These are phyloP conservation scores for Agonopterix subpropinquella DNA, from an alignment of 2,888 invertebrate species.

Conservation along the genomic window DNA sequence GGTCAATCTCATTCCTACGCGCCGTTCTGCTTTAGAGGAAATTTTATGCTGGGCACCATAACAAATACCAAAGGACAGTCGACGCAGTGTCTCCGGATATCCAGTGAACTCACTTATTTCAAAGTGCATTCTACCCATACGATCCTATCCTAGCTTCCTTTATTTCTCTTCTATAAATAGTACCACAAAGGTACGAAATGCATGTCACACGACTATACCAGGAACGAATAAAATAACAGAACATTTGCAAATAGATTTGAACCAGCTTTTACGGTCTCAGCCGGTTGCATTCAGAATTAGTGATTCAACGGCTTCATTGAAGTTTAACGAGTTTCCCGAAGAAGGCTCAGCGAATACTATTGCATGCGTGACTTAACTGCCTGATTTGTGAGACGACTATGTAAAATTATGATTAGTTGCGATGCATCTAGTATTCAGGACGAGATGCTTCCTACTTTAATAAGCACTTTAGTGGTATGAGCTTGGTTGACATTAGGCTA, in stretches of 20 bases:
- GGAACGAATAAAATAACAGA: neutral
- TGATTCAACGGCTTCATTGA: conserved; percentile 67
- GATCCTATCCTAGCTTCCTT: too few relatives aligned
- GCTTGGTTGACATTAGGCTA: neutral
- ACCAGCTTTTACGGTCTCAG: conserved; percentile 46
- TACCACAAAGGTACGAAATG: too few relatives aligned
- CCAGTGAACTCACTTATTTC: too few relatives aligned
- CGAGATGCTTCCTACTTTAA: conserved; percentile 3
- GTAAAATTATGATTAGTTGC: conserved; percentile 38
- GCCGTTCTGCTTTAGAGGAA: too few relatives aligned
- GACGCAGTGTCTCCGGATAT: too few relatives aligned
- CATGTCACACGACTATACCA: neutral
- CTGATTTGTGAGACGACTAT: conserved; percentile 50
- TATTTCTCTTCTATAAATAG: too few relatives aligned
- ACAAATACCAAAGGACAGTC: too few relatives aligned
- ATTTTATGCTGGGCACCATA: too few relatives aligned
- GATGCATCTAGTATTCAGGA: conserved; percentile 18
- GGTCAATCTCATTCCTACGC: too few relatives aligned
- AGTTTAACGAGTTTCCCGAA: conserved; percentile 63
- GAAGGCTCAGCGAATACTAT: conserved; percentile 48
- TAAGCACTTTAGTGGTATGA: neutral
- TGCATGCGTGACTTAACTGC: conserved; percentile 58
- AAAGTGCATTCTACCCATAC: too few relatives aligned
- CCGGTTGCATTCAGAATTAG: conserved; percentile 34
- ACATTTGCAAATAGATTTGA: conserved; percentile 48